phyloP scores from a whole-genome alignment of 2,888 invertebrate genomes.

The Erannis defoliaria region DNA sequence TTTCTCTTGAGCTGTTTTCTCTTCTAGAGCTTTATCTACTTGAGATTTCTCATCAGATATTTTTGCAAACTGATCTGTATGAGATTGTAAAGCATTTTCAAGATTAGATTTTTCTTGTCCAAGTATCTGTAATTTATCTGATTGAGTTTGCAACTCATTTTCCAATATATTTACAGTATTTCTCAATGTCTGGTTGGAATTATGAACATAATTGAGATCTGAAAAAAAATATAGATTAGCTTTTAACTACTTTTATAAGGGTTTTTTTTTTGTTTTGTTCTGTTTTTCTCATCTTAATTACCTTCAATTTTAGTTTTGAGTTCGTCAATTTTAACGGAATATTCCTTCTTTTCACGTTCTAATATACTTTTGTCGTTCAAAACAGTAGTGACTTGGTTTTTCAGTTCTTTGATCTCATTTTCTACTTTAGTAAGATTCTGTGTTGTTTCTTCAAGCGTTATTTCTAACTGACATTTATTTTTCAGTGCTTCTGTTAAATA shows the following conservation, averaged over 20 bases:
- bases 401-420: constrained; percentile 49
- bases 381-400: constrained; percentile 47
- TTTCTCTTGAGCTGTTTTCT: constrained; percentile 5
- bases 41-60: constrained; percentile 4
- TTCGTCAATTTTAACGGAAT: constrained; percentile 31
- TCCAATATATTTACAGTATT: not conserved
- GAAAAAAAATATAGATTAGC: not conserved
- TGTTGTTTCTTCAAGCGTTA: constrained; percentile 51
- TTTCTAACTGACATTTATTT: constrained; percentile 40
- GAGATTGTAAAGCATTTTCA: not conserved
- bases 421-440: constrained; percentile 52
- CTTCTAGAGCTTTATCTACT: constrained; percentile 6
- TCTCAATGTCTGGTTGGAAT: not conserved
- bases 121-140: too few species aligned
- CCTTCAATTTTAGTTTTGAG: constrained; percentile 31
- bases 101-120: constrained; percentile 8
- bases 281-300: not conserved
- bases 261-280: not conserved
- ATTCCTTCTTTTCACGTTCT: constrained; percentile 39
- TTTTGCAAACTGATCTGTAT: constrained; percentile 2
- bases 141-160: not conserved
- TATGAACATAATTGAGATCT: constrained; percentile 9
- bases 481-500: constrained; percentile 4
- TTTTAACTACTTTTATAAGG: not conserved
- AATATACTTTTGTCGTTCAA: constrained; percentile 55